phyloP scores from a whole-genome alignment of 2,113 vertebrate genomes.

The Trematocara variabile region DNA sequence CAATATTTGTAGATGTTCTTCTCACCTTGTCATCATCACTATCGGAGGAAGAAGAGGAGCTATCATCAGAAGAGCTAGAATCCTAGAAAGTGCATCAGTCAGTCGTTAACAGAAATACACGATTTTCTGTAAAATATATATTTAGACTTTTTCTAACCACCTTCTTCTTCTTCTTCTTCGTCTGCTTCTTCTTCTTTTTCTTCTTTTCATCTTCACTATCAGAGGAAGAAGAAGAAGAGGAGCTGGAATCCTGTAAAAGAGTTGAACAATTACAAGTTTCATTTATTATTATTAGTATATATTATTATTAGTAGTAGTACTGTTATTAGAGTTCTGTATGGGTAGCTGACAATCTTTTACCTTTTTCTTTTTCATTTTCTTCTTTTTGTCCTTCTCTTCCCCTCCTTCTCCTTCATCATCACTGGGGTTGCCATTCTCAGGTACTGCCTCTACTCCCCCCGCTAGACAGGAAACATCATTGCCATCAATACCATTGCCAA shows the following conservation, averaged over 20 bases:
- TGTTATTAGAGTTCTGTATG: background rate
- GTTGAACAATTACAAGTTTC: background rate
- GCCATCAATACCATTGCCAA: background rate
- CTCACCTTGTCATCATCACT: constrained; percentile 48
- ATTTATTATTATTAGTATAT: background rate
- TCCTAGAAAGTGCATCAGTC: background rate
- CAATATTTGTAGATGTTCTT: background rate
- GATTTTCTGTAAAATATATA: background rate
- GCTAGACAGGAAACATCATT: background rate
- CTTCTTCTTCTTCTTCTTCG: constrained; percentile 4
- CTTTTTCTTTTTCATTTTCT: constrained; percentile 32
- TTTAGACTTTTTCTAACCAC: background rate
- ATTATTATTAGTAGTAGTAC: rapidly evolving
- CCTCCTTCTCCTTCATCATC: constrained; percentile 55
- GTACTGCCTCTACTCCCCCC: background rate
- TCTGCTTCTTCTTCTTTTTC: constrained; percentile 7
- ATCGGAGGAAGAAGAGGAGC: constrained; percentile 6
- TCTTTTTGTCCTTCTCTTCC: background rate
- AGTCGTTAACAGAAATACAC: background rate
- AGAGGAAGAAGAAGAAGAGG: background rate
- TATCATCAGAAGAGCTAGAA: constrained; percentile 32
- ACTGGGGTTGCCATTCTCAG: constrained; percentile 35
- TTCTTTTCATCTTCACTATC: constrained; percentile 38
- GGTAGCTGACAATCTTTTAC: background rate
- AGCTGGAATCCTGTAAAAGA: constrained; percentile 39